A percentile compares a stretch with the other conserved stretches of the same genome.
Conservation (phyloP, 64 coral and sea anemone species). For the Montipora foliosa region DNA sequence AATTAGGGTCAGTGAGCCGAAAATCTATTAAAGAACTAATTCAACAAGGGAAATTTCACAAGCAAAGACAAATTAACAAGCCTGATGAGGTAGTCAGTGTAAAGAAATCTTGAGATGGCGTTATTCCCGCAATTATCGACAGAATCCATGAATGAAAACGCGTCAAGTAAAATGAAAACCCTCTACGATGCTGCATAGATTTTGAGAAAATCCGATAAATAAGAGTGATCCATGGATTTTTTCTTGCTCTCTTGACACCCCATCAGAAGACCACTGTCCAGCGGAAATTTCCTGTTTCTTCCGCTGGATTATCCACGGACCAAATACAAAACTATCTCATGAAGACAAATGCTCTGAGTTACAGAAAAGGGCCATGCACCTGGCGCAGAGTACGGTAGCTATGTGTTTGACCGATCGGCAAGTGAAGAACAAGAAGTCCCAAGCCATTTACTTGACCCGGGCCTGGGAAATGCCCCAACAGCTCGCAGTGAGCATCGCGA, state of each 20-base stretch:
- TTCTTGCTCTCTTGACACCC: conserved; percentile 47
- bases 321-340: conserved; percentile 20
- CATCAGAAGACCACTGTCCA: conserved; percentile 5
- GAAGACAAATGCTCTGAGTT: conserved; percentile 50
- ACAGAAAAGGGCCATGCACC: conserved; percentile 25
- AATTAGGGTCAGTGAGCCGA: conserved; percentile 35
- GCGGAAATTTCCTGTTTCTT: conserved; percentile 35
- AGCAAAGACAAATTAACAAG: conserved; percentile 36
- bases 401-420: conserved; percentile 63
- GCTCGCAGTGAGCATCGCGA: conserved; percentile 41
- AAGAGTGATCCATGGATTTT: conserved; percentile 46
- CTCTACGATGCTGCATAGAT: conserved; percentile 52
- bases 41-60: conserved; percentile 56
- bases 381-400: conserved; percentile 44
- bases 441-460: neutral
- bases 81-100: conserved; percentile 33
- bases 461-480: conserved; percentile 38
- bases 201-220: conserved; percentile 44
- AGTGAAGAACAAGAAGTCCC: conserved; percentile 49
- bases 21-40: conserved; percentile 50
- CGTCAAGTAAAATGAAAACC: conserved; percentile 55
- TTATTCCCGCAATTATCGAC: conserved; percentile 23
- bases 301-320: conserved; percentile 30
- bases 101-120: neutral
- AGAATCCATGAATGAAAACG: conserved; percentile 27